Evolutionary conservation across 2,797 vertebrate genomes (phyloP).

Genomic region (Gambelia wislizenii): DNA sequence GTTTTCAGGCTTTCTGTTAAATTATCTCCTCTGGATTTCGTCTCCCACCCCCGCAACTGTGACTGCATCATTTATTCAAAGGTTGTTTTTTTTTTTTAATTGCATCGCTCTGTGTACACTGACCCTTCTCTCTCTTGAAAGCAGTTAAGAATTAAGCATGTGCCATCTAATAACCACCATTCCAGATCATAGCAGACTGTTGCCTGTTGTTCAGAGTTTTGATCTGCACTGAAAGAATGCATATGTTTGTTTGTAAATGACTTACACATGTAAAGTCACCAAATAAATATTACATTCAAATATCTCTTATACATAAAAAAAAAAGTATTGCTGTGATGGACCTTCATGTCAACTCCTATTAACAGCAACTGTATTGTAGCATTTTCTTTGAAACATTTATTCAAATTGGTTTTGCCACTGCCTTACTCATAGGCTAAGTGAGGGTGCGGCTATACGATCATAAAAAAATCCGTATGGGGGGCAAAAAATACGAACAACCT

Average conservation of each 20-base stretch:
- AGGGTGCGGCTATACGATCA: no score
- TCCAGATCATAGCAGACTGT: conserved; percentile 76
- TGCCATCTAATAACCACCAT: conserved; percentile 76
- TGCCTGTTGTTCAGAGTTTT: conserved; percentile 79
- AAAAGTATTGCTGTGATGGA: no score
- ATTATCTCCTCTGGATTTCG: neutral
- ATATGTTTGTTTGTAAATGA: conserved; percentile 85
- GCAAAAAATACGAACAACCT: no score
- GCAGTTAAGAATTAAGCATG: conserved; percentile 78
- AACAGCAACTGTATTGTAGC: no score
- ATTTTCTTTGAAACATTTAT: no score
- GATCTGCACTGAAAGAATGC: conserved; percentile 83
- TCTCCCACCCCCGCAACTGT: neutral
- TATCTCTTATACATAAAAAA: conserved; percentile 70
- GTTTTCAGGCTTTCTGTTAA: conserved; percentile 22
- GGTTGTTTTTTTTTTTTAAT: conserved; percentile 81
- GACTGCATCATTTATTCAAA: conserved; percentile 34
- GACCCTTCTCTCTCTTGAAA: conserved; percentile 65
- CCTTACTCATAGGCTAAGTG: no score
- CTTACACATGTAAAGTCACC: conserved; percentile 80
- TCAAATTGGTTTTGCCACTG: no score
- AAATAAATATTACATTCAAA: conserved; percentile 84
- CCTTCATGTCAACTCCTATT: no score
- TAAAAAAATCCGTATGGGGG: no score
- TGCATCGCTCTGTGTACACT: conserved; percentile 77